Evolutionary conservation across 1,140 invertebrate species (phyloP).

Genomic region (Anoplophora glabripennis): DNA sequence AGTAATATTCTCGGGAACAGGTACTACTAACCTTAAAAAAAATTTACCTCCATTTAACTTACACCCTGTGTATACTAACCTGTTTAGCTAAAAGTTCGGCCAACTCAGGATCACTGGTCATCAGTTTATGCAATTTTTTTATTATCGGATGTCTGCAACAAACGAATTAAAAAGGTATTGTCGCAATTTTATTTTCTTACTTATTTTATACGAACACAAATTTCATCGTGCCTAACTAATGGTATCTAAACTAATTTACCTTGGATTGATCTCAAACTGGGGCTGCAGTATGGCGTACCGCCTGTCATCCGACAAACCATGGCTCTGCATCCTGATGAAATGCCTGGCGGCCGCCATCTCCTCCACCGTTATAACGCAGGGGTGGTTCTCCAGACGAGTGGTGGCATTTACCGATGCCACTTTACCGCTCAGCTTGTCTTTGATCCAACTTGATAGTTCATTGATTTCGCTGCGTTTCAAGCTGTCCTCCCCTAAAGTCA

Average conservation of each 20-base stretch:
- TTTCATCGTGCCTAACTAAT: too few species aligned
- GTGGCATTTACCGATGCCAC: conserved; percentile 81
- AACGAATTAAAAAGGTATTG: too few species aligned
- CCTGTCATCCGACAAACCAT: conserved; percentile 81
- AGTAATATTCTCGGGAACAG: too few species aligned
- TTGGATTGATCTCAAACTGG: conserved; percentile 90
- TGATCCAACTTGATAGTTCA: conserved; percentile 74
- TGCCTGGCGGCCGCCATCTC: conserved; percentile 95
- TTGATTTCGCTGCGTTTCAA: conserved; percentile 72
- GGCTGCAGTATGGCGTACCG: conserved; percentile 85
- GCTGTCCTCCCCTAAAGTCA: conserved; percentile 60
- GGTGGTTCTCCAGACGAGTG: conserved; percentile 80
- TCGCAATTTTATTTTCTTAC: too few species aligned
- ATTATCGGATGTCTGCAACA: conserved; percentile 82
- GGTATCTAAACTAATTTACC: conserved; percentile 61
- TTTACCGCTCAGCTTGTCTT: conserved; percentile 71
- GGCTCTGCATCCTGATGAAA: conserved; percentile 86
- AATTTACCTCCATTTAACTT: too few species aligned
- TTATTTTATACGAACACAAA: too few species aligned
- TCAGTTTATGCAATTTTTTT: conserved; percentile 79
- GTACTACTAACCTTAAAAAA: too few species aligned
- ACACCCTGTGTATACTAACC: too few species aligned
- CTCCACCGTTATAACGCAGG: conserved; percentile 89
- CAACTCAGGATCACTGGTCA: conserved; percentile 71
- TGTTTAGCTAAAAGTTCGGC: conserved; percentile 84